Conservation (phyloP, 1,140 invertebrate genomes). For the Rhagoletis pomonella region DNA sequence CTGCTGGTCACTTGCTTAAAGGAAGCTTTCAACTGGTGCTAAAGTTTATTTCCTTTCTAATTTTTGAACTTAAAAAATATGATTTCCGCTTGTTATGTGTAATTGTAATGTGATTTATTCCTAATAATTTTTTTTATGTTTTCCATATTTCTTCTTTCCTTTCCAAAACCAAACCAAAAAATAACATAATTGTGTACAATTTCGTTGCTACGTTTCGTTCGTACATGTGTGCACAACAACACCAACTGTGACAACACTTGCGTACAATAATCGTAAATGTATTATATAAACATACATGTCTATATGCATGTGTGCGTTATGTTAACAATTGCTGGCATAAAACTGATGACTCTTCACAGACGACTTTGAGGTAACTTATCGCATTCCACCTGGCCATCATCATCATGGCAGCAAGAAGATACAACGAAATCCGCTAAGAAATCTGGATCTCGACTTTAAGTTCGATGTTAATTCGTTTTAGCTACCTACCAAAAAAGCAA, state of each 20-base stretch:
- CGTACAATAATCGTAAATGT: background rate
- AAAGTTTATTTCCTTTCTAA: background rate
- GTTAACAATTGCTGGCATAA: conserved; percentile 9
- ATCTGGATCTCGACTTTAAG: conserved; percentile 74
- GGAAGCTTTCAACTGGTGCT: background rate
- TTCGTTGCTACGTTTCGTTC: conserved; percentile 31
- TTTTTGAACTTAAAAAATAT: background rate
- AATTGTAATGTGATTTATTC: background rate
- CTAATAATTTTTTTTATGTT: background rate
- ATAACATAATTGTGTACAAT: conserved; percentile 11
- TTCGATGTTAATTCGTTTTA: conserved; percentile 74
- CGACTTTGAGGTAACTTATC: conserved; percentile 69
- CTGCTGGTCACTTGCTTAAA: background rate
- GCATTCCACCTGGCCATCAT: conserved; percentile 72
- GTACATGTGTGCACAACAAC: conserved; percentile 23
- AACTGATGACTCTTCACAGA: conserved; percentile 58
- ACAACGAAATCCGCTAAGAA: conserved; percentile 72
- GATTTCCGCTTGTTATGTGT: background rate
- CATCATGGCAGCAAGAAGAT: conserved; percentile 73
- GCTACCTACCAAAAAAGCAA: conserved; percentile 58
- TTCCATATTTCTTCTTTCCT: background rate
- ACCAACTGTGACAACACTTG: conserved; percentile 1
- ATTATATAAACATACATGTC: background rate
- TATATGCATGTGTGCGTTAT: conserved; percentile 27
- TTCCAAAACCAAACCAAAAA: background rate